Evolutionary conservation across 1,140 invertebrate genomes (phyloP).

Genomic region (Phymastichus coffea): DNA sequence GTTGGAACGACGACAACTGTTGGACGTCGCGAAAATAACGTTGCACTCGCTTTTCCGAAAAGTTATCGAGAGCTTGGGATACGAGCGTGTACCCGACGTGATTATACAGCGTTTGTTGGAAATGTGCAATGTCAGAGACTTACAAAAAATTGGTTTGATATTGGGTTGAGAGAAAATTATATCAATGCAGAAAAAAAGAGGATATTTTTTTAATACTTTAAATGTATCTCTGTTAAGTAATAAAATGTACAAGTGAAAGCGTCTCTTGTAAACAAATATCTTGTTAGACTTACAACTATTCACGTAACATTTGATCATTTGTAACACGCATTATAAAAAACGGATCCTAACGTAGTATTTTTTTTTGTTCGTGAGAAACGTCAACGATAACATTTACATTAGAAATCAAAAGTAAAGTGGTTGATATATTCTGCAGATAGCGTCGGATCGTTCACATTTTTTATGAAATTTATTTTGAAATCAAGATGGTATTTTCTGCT

Average conservation of each 20-base stretch:
- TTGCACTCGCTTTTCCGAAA: background rate
- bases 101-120: background rate
- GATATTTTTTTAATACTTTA: conserved; percentile 12
- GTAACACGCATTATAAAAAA: conserved; percentile 19
- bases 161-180: too few species aligned
- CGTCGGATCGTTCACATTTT: too few species aligned
- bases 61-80: background rate
- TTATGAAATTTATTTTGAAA: too few species aligned
- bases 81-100: background rate
- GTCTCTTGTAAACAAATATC: conserved; percentile 20
- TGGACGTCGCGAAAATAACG: background rate
- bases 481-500: too few species aligned
- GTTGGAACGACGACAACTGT: background rate
- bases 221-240: conserved; percentile 20
- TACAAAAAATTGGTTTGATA: background rate
- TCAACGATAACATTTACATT: conserved; percentile 15
- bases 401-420: background rate
- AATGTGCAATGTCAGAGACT: background rate
- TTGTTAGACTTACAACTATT: conserved; percentile 15
- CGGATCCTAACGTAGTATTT: background rate
- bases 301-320: conserved; percentile 9
- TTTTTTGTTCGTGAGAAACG: conserved; percentile 1
- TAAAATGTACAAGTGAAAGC: conserved; percentile 23
- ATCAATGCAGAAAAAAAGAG: background rate
- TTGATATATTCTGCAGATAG: too few species aligned